phyloP scores from a whole-genome alignment of 2,113 vertebrate species.

The Erythrocebus patas region DNA sequence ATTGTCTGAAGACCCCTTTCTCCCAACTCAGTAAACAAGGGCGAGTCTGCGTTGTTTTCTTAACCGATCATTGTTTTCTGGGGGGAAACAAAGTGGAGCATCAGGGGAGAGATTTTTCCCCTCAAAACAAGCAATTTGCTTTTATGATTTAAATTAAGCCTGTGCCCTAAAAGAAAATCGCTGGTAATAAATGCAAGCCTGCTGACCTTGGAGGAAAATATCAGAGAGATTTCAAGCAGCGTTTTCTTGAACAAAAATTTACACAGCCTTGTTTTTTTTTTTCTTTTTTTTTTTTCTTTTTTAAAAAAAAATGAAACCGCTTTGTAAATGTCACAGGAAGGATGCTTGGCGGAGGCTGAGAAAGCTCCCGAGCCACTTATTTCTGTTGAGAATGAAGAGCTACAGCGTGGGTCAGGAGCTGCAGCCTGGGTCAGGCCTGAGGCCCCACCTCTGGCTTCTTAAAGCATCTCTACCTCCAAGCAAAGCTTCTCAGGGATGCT shows the following conservation, averaged over 20 bases:
- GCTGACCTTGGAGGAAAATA: background rate
- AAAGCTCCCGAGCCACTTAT: accelerated
- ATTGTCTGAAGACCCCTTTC: background rate
- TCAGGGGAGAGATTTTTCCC: background rate
- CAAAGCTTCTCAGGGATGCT: accelerated
- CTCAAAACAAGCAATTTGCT: background rate
- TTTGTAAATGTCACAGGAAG: conserved; percentile 14
- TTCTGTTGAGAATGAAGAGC: background rate
- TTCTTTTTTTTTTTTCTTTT: too few relatives aligned
- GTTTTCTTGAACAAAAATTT: background rate
- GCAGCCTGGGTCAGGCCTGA: background rate
- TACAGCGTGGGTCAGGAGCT: background rate
- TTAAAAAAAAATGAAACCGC: background rate
- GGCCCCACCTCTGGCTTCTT: accelerated
- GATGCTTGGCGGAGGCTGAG: background rate
- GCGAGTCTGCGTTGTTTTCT: background rate
- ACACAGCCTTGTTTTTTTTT: background rate
- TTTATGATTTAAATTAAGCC: background rate
- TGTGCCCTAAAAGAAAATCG: background rate
- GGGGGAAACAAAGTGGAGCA: background rate
- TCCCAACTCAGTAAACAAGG: background rate
- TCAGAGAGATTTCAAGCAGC: background rate
- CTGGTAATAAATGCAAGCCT: background rate
- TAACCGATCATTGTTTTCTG: background rate
- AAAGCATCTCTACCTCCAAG: accelerated